These are phyloP conservation scores for Xerus rutilus DNA, from an alignment of 2,797 vertebrate genomes.

Conservation along the genomic window DNA sequence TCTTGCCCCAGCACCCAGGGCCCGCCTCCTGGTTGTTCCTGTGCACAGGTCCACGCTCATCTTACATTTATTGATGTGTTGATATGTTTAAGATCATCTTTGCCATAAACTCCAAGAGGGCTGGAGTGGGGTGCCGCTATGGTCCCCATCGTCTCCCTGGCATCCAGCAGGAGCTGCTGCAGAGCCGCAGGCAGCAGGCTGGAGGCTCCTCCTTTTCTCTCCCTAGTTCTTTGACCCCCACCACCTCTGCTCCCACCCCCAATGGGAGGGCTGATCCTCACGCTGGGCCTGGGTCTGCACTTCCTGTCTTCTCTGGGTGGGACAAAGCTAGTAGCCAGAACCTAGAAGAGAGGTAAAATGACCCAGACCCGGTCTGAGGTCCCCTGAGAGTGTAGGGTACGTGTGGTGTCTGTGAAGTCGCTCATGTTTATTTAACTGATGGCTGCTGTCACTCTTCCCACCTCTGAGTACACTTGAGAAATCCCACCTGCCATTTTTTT, in stretches of 20 bases:
- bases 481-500: background rate
- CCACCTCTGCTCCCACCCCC: background rate
- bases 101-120: background rate
- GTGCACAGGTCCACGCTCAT: background rate
- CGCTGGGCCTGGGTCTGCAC: background rate
- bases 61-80: background rate
- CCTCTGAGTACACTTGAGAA: background rate
- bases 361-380: background rate
- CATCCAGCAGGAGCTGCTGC: background rate
- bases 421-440: background rate
- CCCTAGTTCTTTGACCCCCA: background rate
- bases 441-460: background rate
- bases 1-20: background rate
- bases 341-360: background rate
- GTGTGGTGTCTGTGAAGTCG: background rate
- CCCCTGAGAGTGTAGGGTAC: accelerated
- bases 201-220: no score
- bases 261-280: background rate
- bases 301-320: background rate
- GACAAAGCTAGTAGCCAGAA: background rate
- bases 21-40: background rate
- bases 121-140: accelerated
- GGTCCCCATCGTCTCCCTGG: background rate
- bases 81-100: background rate
- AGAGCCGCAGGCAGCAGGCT: accelerated